Evolutionary conservation across 2,888 invertebrate genomes (phyloP).

Genomic region (Andrena flavipes): DNA sequence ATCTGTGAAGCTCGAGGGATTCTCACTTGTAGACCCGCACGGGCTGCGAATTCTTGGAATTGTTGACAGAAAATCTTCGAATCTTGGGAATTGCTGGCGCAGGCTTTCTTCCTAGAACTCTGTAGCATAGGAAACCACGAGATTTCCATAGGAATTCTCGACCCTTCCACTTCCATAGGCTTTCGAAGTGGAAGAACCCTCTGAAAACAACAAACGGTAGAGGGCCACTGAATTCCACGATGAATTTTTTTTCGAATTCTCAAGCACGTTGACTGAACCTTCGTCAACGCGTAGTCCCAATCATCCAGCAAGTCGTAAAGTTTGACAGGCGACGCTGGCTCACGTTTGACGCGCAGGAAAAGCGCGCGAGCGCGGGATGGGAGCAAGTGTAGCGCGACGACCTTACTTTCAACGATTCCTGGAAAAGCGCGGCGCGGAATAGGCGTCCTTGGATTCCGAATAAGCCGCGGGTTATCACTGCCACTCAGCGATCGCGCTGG

Average conservation of each 20-base stretch:
- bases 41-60: background rate
- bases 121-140: background rate
- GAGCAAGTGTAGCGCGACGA: conserved; percentile 35
- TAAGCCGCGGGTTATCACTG: conserved; percentile 24
- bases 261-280: too few species aligned
- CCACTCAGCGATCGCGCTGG: background rate
- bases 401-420: conserved; percentile 67
- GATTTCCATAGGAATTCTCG: background rate
- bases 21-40: background rate
- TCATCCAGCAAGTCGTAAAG: conserved; percentile 5
- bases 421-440: conserved; percentile 39
- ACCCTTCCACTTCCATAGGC: background rate
- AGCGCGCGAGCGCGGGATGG: background rate
- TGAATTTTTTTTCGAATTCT: too few species aligned
- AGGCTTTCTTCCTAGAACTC: background rate
- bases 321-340: background rate
- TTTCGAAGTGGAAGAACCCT: too few species aligned
- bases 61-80: background rate
- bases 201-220: too few species aligned
- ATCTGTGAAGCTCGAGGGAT: background rate
- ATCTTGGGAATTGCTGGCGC: background rate
- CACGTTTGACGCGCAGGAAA: background rate
- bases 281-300: too few species aligned
- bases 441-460: conserved; percentile 39
- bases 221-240: too few species aligned